Conservation (phyloP, 2,888 invertebrate genomes). For the Luffia ferchaultella region DNA sequence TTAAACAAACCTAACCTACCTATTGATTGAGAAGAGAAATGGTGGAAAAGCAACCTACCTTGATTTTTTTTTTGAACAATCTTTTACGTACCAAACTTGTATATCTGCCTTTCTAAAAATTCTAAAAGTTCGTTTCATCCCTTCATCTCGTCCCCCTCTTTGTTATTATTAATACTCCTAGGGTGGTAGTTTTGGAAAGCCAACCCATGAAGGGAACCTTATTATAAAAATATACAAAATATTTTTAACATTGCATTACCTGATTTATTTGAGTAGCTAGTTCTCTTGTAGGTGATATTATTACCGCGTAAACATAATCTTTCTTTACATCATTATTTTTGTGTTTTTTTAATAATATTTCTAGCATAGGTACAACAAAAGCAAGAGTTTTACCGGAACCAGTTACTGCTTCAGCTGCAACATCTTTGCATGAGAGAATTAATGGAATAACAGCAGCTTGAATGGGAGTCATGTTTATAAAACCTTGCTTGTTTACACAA, state of each 20-base stretch:
- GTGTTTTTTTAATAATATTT: slow-evolving; percentile 75
- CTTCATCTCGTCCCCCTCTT: no score
- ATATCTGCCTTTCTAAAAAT: no score
- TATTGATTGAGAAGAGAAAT: no score
- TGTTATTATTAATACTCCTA: no score
- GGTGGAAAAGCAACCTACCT: no score
- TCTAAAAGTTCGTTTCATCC: no score
- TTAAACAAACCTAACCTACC: no score
- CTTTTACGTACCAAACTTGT: no score
- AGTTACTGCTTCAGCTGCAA: slow-evolving; percentile 97
- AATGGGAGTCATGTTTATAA: slow-evolving; percentile 67
- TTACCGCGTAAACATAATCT: slow-evolving; percentile 84
- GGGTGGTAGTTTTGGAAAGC: no score
- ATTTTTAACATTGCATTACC: no score
- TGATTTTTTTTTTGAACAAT: no score
- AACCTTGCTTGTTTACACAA: slow-evolving; percentile 59
- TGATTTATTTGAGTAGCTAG: slow-evolving; percentile 89
- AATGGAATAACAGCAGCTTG: slow-evolving; percentile 91
- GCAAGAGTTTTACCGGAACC: slow-evolving; percentile 98
- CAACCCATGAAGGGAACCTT: background rate
- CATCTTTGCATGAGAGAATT: slow-evolving; percentile 90
- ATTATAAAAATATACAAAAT: no score
- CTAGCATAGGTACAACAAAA: slow-evolving; percentile 91
- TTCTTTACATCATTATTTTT: slow-evolving; percentile 70
- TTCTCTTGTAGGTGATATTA: slow-evolving; percentile 96